Evolutionary conservation across 2,797 vertebrate species (phyloP).

Genomic region (Myiotriccus ornatus): DNA sequence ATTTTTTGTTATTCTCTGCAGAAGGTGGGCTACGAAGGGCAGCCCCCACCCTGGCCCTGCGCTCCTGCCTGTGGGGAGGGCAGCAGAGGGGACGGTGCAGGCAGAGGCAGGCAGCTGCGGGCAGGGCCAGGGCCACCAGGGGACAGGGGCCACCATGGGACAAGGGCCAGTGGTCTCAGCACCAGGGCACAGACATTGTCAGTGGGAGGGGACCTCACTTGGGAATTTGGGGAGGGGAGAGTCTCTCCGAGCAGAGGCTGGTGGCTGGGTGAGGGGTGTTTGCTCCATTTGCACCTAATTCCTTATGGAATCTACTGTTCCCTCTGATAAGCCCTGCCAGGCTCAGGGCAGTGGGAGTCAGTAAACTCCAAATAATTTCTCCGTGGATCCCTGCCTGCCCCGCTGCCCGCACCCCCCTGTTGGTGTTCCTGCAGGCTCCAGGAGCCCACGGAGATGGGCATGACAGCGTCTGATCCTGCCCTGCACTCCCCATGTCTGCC

Average conservation of each 20-base stretch:
- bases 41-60: background rate
- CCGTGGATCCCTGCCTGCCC: background rate
- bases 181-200: fast-evolving
- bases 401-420: fast-evolving
- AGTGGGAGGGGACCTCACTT: background rate
- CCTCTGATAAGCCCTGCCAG: slow-evolving; percentile 4
- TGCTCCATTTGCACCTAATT: background rate
- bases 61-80: background rate
- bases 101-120: background rate
- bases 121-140: background rate
- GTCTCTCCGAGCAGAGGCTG: background rate
- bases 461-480: background rate
- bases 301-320: background rate
- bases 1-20: background rate
- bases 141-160: background rate
- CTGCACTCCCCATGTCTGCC: background rate
- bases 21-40: background rate
- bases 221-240: background rate
- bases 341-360: background rate
- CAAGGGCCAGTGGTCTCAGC: background rate
- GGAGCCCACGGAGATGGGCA: background rate
- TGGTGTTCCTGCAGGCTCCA: background rate
- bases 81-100: background rate
- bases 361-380: background rate
- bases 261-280: background rate